Percentiles rank a stretch among this genome's conserved stretches.
Conservation (phyloP, 2,888 invertebrate genomes). For the Leptopilina syphax region DNA sequence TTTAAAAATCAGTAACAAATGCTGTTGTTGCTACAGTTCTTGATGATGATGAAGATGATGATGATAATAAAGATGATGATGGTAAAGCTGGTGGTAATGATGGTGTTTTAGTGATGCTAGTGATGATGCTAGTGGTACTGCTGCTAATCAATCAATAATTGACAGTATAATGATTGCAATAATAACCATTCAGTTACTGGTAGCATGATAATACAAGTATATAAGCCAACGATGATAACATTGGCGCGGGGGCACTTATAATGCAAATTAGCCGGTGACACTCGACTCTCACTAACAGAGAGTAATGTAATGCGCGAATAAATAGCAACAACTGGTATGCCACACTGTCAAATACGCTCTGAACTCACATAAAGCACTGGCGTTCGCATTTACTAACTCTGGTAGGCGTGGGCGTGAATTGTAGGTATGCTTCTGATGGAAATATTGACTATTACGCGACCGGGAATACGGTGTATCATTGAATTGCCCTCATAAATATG, state of each 20-base stretch:
- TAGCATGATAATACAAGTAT: constrained; percentile 46
- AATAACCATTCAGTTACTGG: constrained; percentile 65
- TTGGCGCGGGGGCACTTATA: constrained; percentile 73
- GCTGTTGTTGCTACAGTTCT: too few species aligned
- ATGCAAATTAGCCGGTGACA: constrained; percentile 76
- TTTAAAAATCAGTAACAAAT: too few species aligned
- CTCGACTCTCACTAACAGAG: constrained; percentile 74
- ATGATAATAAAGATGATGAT: too few species aligned
- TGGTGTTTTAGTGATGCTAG: too few species aligned
- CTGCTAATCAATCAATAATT: constrained; percentile 3
- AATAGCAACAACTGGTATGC: constrained; percentile 77
- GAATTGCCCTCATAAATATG: constrained; percentile 76
- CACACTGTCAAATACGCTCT: constrained; percentile 75
- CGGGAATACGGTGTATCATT: constrained; percentile 75
- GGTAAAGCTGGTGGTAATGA: too few species aligned
- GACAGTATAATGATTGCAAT: constrained; percentile 7
- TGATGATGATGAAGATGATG: too few species aligned
- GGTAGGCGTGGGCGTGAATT: constrained; percentile 73
- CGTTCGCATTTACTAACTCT: constrained; percentile 58
- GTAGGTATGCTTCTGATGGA: constrained; percentile 77
- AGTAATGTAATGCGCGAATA: constrained; percentile 76
- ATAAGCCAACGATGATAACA: constrained; percentile 74
- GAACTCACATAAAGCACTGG: constrained; percentile 74
- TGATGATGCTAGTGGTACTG: too few species aligned
- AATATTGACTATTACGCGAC: constrained; percentile 77